These are phyloP conservation scores for Apteryx mantelli DNA, from an alignment of 2,113 vertebrate species.

Conservation along the genomic window DNA sequence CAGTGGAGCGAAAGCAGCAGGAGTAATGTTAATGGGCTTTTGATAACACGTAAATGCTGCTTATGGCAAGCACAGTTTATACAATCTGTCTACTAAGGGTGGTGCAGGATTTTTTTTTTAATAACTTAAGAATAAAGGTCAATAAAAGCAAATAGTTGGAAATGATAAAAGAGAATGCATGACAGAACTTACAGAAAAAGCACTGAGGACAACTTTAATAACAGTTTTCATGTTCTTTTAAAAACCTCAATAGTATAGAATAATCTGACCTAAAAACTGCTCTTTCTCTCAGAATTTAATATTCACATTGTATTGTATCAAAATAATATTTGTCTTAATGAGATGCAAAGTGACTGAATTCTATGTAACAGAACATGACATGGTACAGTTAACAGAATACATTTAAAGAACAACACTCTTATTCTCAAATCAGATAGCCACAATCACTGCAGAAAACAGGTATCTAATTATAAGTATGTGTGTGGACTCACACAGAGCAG, in stretches of 20 bases:
- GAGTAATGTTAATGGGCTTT: constrained; percentile 32
- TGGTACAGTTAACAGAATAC: constrained; percentile 55
- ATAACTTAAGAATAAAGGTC: constrained; percentile 7
- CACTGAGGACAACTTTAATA: not conserved
- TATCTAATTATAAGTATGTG: constrained; percentile 57
- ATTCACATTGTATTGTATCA: constrained; percentile 28
- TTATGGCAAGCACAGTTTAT: not conserved
- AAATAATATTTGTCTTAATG: constrained; percentile 50
- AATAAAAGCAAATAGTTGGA: constrained; percentile 1
- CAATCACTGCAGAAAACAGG: constrained; percentile 48
- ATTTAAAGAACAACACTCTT: constrained; percentile 47
- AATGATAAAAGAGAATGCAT: not conserved
- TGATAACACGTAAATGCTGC: not conserved
- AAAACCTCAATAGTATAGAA: not conserved
- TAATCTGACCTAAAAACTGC: constrained; percentile 24
- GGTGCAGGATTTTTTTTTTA: not conserved
- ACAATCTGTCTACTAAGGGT: not conserved
- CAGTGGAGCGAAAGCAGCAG: constrained; percentile 34
- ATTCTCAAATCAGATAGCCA: constrained; percentile 54
- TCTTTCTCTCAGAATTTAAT: constrained; percentile 13
- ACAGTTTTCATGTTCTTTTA: constrained; percentile 3
- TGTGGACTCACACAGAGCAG: constrained; percentile 38
- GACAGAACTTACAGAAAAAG: not conserved
- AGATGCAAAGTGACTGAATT: constrained; percentile 57
- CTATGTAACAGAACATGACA: constrained; percentile 55